These are phyloP conservation scores for Drosophila littoralis DNA, from an alignment of 1,140 invertebrate species.

Conservation along the genomic window DNA sequence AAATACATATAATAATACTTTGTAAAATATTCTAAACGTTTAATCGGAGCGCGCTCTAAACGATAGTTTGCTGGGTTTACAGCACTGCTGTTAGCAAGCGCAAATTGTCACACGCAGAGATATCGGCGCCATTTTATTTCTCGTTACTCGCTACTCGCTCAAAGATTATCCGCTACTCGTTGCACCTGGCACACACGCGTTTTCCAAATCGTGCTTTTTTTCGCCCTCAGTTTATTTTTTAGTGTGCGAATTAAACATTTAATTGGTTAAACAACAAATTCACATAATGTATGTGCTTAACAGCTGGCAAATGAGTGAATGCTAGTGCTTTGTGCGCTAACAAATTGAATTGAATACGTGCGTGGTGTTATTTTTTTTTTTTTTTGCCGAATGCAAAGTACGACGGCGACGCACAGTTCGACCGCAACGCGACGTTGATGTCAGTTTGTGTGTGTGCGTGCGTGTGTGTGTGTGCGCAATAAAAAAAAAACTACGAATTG, in stretches of 20 bases:
- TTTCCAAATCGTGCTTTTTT: slow-evolving; percentile 76
- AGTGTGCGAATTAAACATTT: slow-evolving; percentile 49
- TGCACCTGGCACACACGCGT: slow-evolving; percentile 68
- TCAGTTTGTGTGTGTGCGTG: slow-evolving; percentile 29
- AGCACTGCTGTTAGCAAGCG: not conserved
- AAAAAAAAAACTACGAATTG: slow-evolving; percentile 56
- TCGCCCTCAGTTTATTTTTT: slow-evolving; percentile 57
- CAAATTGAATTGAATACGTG: slow-evolving; percentile 25
- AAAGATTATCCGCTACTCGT: slow-evolving; percentile 47
- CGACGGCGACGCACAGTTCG: slow-evolving; percentile 51
- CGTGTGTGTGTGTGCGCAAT: slow-evolving; percentile 36
- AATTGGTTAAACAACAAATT: slow-evolving; percentile 26
- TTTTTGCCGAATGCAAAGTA: slow-evolving; percentile 50
- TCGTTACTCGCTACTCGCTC: slow-evolving; percentile 42
- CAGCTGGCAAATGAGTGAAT: not conserved
- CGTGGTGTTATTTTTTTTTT: slow-evolving; percentile 39
- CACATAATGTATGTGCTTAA: slow-evolving; percentile 21
- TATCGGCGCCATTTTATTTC: slow-evolving; percentile 56
- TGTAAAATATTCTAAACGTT: no score
- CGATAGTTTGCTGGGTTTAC: not conserved
- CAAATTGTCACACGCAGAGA: slow-evolving; percentile 27
- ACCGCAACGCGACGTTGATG: slow-evolving; percentile 47
- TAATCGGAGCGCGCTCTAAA: not conserved
- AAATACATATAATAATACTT: not conserved
- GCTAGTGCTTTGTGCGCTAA: not conserved